Evolutionary conservation across 2,113 vertebrate genomes (phyloP).

Genomic region (Helogale parvula): DNA sequence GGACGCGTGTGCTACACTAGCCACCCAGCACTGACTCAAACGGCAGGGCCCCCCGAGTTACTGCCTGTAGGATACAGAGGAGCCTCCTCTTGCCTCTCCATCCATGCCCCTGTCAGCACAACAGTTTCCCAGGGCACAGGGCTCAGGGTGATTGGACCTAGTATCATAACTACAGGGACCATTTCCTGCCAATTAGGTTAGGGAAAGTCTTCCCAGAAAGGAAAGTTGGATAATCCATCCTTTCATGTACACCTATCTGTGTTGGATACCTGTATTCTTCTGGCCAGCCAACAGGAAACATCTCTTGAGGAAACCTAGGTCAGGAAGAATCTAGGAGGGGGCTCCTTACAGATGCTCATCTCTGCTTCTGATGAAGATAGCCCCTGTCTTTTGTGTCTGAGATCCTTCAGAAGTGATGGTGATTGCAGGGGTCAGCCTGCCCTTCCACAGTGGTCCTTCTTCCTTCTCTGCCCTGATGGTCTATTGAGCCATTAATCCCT

Average conservation of each 20-base stretch:
- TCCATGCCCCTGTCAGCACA: background rate
- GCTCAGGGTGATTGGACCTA: too few species aligned
- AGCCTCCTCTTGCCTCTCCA: too few species aligned
- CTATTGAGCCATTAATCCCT: background rate
- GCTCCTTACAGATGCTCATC: too few species aligned
- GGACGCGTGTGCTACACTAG: too few species aligned
- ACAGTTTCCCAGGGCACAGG: background rate
- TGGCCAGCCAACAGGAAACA: background rate
- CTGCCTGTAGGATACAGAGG: background rate
- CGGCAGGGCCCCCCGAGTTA: background rate
- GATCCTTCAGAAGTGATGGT: background rate
- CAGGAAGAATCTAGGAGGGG: background rate
- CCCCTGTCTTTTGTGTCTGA: background rate
- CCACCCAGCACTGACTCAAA: background rate
- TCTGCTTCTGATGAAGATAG: background rate
- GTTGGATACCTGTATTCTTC: background rate
- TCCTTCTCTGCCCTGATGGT: too few species aligned
- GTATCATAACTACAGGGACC: background rate
- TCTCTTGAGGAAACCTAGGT: background rate
- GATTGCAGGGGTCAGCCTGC: background rate
- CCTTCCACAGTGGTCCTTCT: background rate
- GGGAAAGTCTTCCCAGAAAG: background rate
- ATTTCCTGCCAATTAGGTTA: background rate
- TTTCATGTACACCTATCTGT: background rate
- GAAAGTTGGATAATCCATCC: background rate